Conservation (phyloP, 2,888 invertebrate species). For the Sycophila texana region DNA sequence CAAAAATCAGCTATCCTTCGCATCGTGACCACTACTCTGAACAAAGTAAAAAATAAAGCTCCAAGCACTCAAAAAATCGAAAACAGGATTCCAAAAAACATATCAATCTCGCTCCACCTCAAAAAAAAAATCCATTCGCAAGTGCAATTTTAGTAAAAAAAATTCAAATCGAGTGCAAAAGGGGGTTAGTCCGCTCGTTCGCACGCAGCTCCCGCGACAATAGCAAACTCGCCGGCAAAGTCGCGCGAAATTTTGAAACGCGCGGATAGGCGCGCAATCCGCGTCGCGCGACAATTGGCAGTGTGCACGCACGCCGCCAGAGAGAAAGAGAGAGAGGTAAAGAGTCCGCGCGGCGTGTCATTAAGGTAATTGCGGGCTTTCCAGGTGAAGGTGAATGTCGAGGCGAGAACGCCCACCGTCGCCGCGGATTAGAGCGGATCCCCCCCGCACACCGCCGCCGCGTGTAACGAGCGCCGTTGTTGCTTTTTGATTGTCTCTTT, state of each 20-base stretch:
- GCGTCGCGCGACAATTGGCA: constrained; percentile 27
- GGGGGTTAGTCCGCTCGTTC: too few relatives aligned
- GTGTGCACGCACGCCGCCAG: not conserved
- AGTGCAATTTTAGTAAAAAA: too few relatives aligned
- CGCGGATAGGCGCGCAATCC: not conserved
- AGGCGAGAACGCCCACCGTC: constrained; percentile 45
- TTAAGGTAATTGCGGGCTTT: constrained; percentile 52
- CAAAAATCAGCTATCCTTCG: too few relatives aligned
- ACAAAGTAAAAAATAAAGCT: too few relatives aligned
- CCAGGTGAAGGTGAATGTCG: constrained; percentile 59
- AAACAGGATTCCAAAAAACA: too few relatives aligned
- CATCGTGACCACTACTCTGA: too few relatives aligned
- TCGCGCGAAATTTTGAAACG: not conserved
- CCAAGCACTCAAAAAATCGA: too few relatives aligned
- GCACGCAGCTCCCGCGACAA: not conserved
- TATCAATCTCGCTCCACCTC: too few relatives aligned
- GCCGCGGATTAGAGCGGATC: constrained; percentile 41
- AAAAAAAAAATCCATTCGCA: too few relatives aligned
- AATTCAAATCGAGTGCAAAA: too few relatives aligned
- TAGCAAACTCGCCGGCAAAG: not conserved
- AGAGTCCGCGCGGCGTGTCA: constrained; percentile 13
- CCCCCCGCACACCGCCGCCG: constrained; percentile 1
- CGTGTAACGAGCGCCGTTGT: too few relatives aligned
- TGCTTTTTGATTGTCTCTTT: not conserved
- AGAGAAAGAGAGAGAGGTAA: not conserved